These are phyloP conservation scores for Auanema freiburgensis DNA, from an alignment of 2,888 invertebrate species.

Conservation along the genomic window DNA sequence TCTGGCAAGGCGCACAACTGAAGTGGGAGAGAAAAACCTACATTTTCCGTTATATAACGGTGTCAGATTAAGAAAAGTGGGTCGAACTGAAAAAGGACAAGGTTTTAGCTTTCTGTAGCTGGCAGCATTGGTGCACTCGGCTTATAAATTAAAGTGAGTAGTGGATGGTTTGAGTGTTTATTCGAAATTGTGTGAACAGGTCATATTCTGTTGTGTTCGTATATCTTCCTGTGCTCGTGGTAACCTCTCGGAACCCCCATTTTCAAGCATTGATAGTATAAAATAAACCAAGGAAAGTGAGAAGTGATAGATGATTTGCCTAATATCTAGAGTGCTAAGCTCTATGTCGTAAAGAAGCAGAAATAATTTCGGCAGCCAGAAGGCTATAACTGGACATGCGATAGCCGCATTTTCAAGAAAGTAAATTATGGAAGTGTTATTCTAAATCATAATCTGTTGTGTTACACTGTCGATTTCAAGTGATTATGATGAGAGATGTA, in stretches of 20 bases:
- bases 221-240: not conserved
- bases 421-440: not conserved
- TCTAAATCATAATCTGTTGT: not conserved
- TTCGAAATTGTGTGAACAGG: too few species aligned
- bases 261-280: not conserved
- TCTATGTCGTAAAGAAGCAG: too few species aligned
- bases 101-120: too few species aligned
- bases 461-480: not conserved
- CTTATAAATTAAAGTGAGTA: too few species aligned
- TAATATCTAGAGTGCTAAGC: too few species aligned
- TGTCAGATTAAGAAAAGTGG: constrained; percentile 95
- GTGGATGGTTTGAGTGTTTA: too few species aligned
- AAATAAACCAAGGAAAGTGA: too few species aligned
- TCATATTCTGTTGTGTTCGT: not conserved
- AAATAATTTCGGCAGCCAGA: not conserved
- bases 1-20: constrained; percentile 3
- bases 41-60: constrained; percentile 53
- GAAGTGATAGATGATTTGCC: too few species aligned
- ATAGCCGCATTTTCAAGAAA: not conserved
- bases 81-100: constrained; percentile 79
- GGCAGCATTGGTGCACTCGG: too few species aligned
- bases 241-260: not conserved
- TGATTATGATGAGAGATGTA: not conserved
- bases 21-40: constrained; percentile 37
- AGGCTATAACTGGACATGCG: not conserved